Conservation (phyloP, 30 jellyfish, hydroid and myxozoan genomes). For the Haliclystus octoradiatus region DNA sequence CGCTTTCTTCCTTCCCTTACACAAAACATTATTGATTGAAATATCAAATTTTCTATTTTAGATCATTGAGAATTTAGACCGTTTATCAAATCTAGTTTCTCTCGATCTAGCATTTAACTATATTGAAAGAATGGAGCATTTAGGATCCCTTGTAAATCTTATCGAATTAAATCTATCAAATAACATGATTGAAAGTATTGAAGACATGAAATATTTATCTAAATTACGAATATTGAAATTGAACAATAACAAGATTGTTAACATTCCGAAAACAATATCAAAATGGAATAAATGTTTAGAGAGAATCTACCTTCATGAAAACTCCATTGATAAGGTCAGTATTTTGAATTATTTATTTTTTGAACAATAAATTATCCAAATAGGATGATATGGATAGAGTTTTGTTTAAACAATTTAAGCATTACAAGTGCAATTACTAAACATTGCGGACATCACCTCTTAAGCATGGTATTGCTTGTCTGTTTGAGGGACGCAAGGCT, state of each 20-base stretch:
- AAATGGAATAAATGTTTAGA: background rate
- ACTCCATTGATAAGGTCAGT: background rate
- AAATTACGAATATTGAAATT: too few species aligned
- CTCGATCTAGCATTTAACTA: constrained; percentile 43
- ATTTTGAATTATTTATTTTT: too few species aligned
- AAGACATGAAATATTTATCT: background rate
- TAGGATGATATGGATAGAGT: too few species aligned
- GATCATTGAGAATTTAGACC: constrained; percentile 38
- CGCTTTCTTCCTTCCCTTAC: too few species aligned
- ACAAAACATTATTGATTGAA: too few species aligned
- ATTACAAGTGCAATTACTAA: too few species aligned
- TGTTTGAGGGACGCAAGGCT: too few species aligned
- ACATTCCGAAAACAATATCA: background rate
- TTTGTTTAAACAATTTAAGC: too few species aligned
- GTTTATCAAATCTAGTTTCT: constrained; percentile 22
- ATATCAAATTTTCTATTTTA: too few species aligned
- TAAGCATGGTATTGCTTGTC: too few species aligned
- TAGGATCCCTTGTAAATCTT: constrained; percentile 31
- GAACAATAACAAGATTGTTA: background rate
- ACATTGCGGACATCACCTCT: too few species aligned
- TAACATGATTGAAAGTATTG: constrained; percentile 25
- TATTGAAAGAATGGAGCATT: constrained; percentile 36
- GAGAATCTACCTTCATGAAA: background rate
- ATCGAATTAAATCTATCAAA: constrained; percentile 25
- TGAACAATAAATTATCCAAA: too few species aligned